phyloP scores from a whole-genome alignment of 2,888 invertebrate species.

The Stegophylla sp. region DNA sequence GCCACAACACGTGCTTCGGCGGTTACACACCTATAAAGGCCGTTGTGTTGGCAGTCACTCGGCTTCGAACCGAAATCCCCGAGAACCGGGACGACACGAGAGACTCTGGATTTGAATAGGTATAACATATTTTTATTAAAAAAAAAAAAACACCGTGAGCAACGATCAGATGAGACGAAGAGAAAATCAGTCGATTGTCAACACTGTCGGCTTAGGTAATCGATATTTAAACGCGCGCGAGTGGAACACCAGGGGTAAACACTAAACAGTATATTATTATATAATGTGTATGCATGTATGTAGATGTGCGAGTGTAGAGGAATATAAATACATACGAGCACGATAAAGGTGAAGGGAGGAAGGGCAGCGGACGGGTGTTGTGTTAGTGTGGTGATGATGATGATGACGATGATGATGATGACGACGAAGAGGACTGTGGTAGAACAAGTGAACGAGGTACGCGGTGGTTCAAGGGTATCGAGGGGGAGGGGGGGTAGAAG shows the following conservation, averaged over 20 bases:
- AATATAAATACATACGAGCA: constrained; percentile 2
- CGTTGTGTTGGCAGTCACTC: too few species aligned
- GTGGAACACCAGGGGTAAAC: constrained; percentile 28
- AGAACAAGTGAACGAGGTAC: background rate
- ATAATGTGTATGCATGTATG: background rate
- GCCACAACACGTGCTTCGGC: too few species aligned
- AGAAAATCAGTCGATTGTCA: constrained; percentile 57
- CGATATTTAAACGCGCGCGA: constrained; percentile 39
- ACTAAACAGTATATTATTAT: constrained; percentile 10
- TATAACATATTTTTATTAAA: too few species aligned
- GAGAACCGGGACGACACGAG: too few species aligned
- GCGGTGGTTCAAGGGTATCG: too few species aligned
- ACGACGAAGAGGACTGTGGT: background rate
- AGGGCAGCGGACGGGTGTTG: background rate
- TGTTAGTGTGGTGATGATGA: constrained; percentile 34
- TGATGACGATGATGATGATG: background rate
- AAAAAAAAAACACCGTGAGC: background rate
- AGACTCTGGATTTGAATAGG: too few species aligned
- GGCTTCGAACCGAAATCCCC: too few species aligned
- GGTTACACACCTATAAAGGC: too few species aligned
- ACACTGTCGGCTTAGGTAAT: constrained; percentile 59
- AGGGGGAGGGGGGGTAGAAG: background rate
- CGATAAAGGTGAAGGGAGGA: background rate
- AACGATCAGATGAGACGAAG: background rate
- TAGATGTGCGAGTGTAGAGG: background rate